Evolutionary conservation across 2,888 invertebrate species (phyloP), one percentile per base, ranked within the genome.

Genomic region (Brachypterus glaber): DNA sequence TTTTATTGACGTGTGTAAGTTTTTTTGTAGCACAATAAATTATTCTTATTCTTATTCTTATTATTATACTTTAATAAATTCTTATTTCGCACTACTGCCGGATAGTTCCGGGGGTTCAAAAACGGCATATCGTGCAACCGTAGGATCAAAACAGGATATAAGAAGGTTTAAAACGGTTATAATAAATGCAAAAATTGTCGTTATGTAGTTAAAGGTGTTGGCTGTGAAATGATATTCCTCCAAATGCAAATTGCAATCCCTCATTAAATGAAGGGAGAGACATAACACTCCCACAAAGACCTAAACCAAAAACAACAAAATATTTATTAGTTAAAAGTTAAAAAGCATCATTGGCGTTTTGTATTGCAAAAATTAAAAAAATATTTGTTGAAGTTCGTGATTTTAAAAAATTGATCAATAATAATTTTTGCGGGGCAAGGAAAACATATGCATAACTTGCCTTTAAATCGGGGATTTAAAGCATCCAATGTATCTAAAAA

Each of bases 121-220:
- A 45, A 55, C 42, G 15, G 54, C 69, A 59, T 74, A 74, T 64
- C 66, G 67, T 40, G 76, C 72, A 43, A 76, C 65, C 3, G 74
- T 74, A n/a, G 83, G 81, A 65, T 86, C 85, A 59, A 87, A 86
- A 32, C 83, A 78, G 17, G 83, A 79, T 46, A 86, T 82, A 33
- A 87, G 68, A 17, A 86, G 68, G 62, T 88, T 88, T 30, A 86
- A 63, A 30, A 77, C 76, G 3, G 85, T 83, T 35, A 87, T 78
- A 41, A 77, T 60, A 60, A 86, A 82, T 5, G 86, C 78, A 16
- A 76, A 69, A 11, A 73, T 74, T 13, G 85, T 80, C 37, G 82
- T 77, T 17, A 74, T 59, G 57, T 83, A 77, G 67, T 85, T 87
- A 52, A 86, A 73, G 57, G 72, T 64, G 53, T 75, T 69, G 2